A percentile compares a stretch with the other conserved stretches of the same genome.
Evolutionary conservation across 2,113 vertebrate genomes (phyloP).

Genomic region (Prolemur simus): DNA sequence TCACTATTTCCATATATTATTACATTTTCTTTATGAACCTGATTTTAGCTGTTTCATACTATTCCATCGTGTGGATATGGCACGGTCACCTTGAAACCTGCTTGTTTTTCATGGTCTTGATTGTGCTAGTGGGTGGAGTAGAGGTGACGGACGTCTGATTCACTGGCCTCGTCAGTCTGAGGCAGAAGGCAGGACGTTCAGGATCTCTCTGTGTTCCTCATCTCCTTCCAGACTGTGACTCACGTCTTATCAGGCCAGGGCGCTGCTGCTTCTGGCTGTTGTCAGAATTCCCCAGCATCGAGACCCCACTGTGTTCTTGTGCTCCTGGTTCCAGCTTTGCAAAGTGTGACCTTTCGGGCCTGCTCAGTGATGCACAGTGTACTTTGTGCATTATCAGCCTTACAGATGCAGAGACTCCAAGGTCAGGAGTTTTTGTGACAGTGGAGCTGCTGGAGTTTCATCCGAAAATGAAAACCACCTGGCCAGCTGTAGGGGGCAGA

Average conservation of each 20-base stretch:
- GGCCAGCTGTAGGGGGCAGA: background rate
- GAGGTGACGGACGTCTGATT: accelerated
- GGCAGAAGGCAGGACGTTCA: accelerated
- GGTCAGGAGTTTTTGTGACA: background rate
- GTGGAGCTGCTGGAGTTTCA: background rate
- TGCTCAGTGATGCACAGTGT: background rate
- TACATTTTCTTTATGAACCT: background rate
- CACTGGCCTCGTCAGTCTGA: background rate
- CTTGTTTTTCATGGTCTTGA: background rate
- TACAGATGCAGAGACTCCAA: background rate
- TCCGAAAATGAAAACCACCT: slow-evolving; percentile 59
- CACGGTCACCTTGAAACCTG: accelerated
- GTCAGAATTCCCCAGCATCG: background rate
- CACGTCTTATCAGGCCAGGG: background rate
- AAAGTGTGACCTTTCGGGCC: background rate
- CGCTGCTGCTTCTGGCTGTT: background rate
- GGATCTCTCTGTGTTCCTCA: background rate
- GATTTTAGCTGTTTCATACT: background rate
- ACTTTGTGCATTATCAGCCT: background rate
- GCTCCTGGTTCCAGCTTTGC: background rate
- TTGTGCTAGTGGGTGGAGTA: accelerated
- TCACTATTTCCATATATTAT: background rate
- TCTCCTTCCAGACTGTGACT: background rate
- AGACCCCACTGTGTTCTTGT: slow-evolving; percentile 24
- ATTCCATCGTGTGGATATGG: accelerated